Evolutionary conservation across 64 coral and sea anemone species (phyloP).

Genomic region (Stylophora pistillata): DNA sequence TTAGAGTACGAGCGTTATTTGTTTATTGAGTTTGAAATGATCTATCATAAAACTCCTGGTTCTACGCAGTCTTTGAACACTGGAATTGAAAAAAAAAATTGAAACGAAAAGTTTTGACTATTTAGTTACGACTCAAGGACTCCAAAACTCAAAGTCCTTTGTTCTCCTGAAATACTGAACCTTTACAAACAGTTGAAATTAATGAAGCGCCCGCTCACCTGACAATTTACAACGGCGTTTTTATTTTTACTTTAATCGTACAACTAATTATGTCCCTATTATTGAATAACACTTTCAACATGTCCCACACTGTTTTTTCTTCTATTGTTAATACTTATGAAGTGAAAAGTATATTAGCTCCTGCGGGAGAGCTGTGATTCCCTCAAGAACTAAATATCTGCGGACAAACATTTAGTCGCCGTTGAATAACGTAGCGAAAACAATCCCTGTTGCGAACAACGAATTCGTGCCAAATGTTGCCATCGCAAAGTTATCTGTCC

Average conservation of each 20-base stretch:
- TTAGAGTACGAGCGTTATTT: too few relatives aligned
- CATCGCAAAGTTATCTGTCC: conserved; percentile 76
- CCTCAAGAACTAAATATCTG: too few relatives aligned
- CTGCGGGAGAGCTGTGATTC: too few relatives aligned
- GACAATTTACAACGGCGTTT: not conserved
- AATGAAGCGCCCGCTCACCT: not conserved
- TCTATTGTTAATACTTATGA: not conserved
- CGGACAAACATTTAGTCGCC: not conserved
- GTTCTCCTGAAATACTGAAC: not conserved
- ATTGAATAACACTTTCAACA: not conserved
- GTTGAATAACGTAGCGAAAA: conserved; percentile 73
- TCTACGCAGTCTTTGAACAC: not conserved
- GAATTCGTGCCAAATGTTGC: conserved; percentile 70
- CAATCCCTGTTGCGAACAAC: conserved; percentile 76
- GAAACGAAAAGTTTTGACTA: not conserved
- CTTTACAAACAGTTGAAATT: not conserved
- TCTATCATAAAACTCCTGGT: not conserved
- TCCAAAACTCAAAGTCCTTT: not conserved
- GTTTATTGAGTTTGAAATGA: too few relatives aligned
- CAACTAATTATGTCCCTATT: not conserved
- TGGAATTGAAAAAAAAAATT: not conserved
- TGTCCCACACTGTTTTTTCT: not conserved
- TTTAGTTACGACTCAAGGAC: not conserved
- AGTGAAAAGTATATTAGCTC: too few relatives aligned
- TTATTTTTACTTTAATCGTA: not conserved